Conservation (phyloP, 1,140 invertebrate genomes). For the Palaemon carinicauda region DNA sequence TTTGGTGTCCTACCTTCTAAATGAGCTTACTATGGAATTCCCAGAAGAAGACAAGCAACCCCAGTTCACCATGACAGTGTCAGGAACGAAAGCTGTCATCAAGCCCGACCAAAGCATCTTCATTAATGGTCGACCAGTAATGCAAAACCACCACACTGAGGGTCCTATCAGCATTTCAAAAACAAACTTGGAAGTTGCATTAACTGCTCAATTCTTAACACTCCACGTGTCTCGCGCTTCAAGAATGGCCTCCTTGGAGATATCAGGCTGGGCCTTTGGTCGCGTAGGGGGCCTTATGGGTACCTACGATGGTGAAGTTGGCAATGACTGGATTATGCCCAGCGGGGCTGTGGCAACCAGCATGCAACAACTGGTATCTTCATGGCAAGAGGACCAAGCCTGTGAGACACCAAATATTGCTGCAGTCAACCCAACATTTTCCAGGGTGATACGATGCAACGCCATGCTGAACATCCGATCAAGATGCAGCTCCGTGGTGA, state of each 20-base stretch:
- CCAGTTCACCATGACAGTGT: background rate
- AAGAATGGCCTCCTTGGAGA: slow-evolving; percentile 5
- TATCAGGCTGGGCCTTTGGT: slow-evolving; percentile 25
- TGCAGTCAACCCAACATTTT: background rate
- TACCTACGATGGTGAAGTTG: background rate
- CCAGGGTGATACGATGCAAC: background rate
- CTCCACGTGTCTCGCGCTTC: background rate
- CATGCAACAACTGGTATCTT: background rate
- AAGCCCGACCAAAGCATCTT: too few relatives aligned
- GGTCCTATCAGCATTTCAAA: background rate
- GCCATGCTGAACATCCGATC: background rate
- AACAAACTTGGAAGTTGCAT: background rate
- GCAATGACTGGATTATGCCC: slow-evolving; percentile 11
- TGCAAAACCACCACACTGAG: too few relatives aligned
- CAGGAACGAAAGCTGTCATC: background rate
- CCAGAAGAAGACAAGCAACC: background rate
- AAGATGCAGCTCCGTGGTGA: background rate
- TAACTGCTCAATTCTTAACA: background rate
- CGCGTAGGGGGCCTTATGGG: slow-evolving; percentile 26
- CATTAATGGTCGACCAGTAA: too few relatives aligned
- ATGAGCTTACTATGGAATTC: background rate
- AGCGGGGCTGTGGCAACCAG: background rate
- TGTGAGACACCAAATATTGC: background rate
- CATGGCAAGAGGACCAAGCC: slow-evolving; percentile 25
- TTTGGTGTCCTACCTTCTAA: background rate